Base-by-base conservation (phyloP, 2,113 vertebrate genomes). In the Phoenicopterus ruber region DNA sequence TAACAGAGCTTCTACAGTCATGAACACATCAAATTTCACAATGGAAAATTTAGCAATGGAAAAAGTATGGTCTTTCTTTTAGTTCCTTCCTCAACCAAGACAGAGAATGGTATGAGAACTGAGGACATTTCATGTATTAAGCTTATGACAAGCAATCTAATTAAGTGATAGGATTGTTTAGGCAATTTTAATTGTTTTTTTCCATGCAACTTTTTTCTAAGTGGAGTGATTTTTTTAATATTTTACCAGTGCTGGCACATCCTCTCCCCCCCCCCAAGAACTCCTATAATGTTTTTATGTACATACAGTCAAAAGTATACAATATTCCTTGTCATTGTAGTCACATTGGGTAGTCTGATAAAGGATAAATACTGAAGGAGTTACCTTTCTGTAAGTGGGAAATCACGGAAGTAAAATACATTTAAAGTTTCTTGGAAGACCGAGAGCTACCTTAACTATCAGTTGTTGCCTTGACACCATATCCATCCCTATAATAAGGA, bases 11-110 rank as follows among this genome's bases (percentile, higher is more conserved):
- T 96, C 87, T 91, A 55, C 58, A 95, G 93, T 93, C 78, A 96
- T 95, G 92, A 85, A 88, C 85, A 96, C 1, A 19, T 93, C 94
- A 96, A 89, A 96, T 96, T 96, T 96, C 96, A 94, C 96, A 97
- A 97, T 96, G 92, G 96, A 97, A 97, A 96, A 96, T 96, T 94
- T 95, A 96, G 82, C 96, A 96, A 97, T 93, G 96, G 96, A 97
- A 97, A 97, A 96, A 94, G 46, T 90, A 87, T 97, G 96, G 82
- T 93, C 46, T 73, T 42, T 42, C n/a, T n/a, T 95, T 87, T 73
- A 90, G 58, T 94, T 93, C 66, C 42, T 96, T 96, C 74, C 71
- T 97, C 88, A 96, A 38, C 62, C 70, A 96, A 96, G 78, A 91
- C 70, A 93, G 66, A 94, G 81, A 93, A 91, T 93, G 24, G 46